Evolutionary conservation across 2,113 vertebrate genomes (phyloP).

Genomic region (Lutjanus erythropterus): DNA sequence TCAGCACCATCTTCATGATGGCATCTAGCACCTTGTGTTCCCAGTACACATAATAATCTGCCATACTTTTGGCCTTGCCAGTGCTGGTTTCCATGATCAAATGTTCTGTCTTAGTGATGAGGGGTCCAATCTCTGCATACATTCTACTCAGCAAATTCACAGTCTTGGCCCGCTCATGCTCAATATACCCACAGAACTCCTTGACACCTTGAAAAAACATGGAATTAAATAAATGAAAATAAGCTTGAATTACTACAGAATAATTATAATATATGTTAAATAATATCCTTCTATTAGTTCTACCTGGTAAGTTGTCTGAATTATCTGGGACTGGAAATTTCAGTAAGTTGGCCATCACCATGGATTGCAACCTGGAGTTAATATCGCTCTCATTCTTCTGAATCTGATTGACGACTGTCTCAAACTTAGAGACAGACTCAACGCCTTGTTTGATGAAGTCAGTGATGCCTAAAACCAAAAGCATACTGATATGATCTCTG

Average conservation of each 20-base stretch:
- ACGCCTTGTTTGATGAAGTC: constrained; percentile 87
- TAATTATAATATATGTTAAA: constrained; percentile 5
- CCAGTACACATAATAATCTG: constrained; percentile 91
- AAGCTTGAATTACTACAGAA: background rate
- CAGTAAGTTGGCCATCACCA: constrained; percentile 89
- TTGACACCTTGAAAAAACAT: constrained; percentile 85
- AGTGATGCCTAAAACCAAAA: constrained; percentile 84
- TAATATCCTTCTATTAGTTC: background rate
- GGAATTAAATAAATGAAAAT: background rate
- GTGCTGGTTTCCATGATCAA: constrained; percentile 88
- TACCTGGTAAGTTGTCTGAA: constrained; percentile 87
- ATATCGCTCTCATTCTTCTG: constrained; percentile 89
- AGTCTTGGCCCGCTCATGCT: constrained; percentile 86
- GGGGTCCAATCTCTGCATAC: constrained; percentile 88
- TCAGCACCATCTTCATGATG: constrained; percentile 89
- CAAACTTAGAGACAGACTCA: constrained; percentile 88
- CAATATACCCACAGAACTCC: constrained; percentile 90
- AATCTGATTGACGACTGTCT: constrained; percentile 90
- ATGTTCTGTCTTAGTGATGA: constrained; percentile 91
- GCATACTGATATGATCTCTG: background rate
- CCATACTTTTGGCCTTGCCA: constrained; percentile 87
- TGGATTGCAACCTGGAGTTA: constrained; percentile 82
- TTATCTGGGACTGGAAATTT: constrained; percentile 83
- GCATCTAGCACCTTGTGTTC: constrained; percentile 88
- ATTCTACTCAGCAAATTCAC: constrained; percentile 84